Base-by-base conservation (phyloP, 2,797 vertebrate species). In the Ptychadena robeensis region DNA sequence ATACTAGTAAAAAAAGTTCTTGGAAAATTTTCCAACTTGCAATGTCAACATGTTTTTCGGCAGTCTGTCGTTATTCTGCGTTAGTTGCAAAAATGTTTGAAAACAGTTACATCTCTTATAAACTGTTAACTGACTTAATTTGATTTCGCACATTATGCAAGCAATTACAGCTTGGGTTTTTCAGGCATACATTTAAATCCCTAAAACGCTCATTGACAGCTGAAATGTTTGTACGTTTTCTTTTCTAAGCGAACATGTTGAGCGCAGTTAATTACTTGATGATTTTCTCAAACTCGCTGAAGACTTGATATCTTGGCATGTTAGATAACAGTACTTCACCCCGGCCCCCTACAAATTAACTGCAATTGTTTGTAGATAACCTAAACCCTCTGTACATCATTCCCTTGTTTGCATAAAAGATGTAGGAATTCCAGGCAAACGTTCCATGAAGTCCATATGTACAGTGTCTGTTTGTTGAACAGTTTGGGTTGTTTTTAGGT, bases 381-480 rank as follows among this genome's bases (percentile, higher is more conserved):
- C 90, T 92, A 89, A 91, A 92, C 92, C n/a, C 91, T 90, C 87
- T 88, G 86, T 94, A 93, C 91, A 90, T 96, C 92, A 93, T 86
- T 89, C 86, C 85, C 90, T 91, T 94, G 90, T 93, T 89, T 90
- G 44, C 18, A 8, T 53, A 18, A 8, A 53, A 22, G 18, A 53
- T 53, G 18, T 53, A 22, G 44, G 18, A 22, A 53, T 53, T 53
- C 18, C 18, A 53, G 44, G 1, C 44, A 22, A 53, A 53, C 22
- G 44, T 53, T 53, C 44, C 11, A 22, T 53, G 5, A 22, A 53
- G 18, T 22, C 18, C 44, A 8, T 53, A 53, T 53, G 18, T 53
- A 53, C 22, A 6, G 15, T 53, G 44, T 53, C 44, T 1, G 2
- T n/a, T 7, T 53, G 2, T n/a, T 22, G 6, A 22, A n/a, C 4